These are phyloP conservation scores for Lutjanus campechanus DNA, from an alignment of 2,797 vertebrate species.

Conservation along the genomic window DNA sequence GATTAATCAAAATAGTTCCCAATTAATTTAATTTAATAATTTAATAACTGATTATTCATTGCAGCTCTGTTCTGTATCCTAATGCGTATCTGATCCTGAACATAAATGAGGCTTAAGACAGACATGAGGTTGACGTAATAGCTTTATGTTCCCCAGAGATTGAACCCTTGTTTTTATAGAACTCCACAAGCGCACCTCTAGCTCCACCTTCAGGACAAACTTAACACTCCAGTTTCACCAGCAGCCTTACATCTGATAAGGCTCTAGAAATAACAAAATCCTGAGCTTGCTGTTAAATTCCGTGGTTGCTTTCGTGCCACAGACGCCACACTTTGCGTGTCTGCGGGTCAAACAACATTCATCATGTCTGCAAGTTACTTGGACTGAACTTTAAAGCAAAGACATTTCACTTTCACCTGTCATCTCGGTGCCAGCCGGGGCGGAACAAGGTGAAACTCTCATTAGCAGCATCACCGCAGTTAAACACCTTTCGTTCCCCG, in stretches of 20 bases:
- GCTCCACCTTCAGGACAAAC: background rate
- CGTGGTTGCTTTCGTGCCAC: background rate
- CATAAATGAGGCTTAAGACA: too few relatives aligned
- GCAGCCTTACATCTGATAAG: background rate
- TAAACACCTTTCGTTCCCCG: constrained; percentile 24
- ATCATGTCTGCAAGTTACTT: background rate
- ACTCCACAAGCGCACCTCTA: background rate
- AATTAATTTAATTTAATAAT: too few relatives aligned
- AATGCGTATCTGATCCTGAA: too few relatives aligned
- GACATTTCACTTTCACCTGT: background rate
- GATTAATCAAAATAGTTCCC: too few relatives aligned
- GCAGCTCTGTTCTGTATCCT: too few relatives aligned
- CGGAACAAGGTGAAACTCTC: constrained; percentile 24
- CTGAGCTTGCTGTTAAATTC: background rate
- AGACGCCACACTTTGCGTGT: background rate
- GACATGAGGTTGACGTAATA: background rate
- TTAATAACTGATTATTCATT: too few relatives aligned
- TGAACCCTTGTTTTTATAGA: background rate
- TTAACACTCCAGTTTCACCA: background rate
- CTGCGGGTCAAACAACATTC: background rate
- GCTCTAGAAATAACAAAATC: background rate
- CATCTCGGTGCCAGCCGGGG: background rate
- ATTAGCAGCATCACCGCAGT: constrained; percentile 18
- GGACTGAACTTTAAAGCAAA: background rate
- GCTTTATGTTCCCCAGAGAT: background rate